Percentiles rank a stretch among this genome's conserved stretches.
These are phyloP conservation scores for Brachyopa scutellaris DNA, from an alignment of 2,888 invertebrate species.

Conservation along the genomic window DNA sequence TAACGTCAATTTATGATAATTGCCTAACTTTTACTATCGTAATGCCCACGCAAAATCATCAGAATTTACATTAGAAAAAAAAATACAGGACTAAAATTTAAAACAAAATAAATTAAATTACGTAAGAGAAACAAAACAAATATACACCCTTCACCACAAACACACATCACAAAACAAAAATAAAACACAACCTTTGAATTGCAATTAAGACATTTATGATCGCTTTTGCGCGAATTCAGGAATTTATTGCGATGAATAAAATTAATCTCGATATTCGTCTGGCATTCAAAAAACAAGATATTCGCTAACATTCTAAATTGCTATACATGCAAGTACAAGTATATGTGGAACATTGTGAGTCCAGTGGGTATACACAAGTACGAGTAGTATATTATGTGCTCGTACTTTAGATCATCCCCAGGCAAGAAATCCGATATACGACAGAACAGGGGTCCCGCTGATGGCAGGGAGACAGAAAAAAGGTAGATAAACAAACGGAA, in stretches of 20 bases:
- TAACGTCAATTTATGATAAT: no score
- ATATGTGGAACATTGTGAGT: not conserved
- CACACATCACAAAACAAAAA: not conserved
- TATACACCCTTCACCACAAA: constrained; percentile 9
- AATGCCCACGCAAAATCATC: not conserved
- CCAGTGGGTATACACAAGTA: no score
- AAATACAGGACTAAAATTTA: no score
- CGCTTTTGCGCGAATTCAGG: constrained; percentile 27
- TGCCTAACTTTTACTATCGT: no score
- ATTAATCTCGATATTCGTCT: constrained; percentile 40
- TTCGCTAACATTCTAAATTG: constrained; percentile 14
- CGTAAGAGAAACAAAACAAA: constrained; percentile 30
- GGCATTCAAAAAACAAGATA: constrained; percentile 41
- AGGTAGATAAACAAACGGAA: constrained; percentile 3
- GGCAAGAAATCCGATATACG: constrained; percentile 28
- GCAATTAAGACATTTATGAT: constrained; percentile 37
- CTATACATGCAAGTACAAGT: not conserved
- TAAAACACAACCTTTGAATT: constrained; percentile 16
- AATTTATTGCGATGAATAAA: constrained; percentile 61
- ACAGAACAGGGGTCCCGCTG: constrained; percentile 6
- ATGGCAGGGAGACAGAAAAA: not conserved
- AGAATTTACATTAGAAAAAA: no score
- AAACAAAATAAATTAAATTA: constrained; percentile 15
- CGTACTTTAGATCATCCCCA: constrained; percentile 40
- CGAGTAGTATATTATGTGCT: no score